Conservation (phyloP, 2,888 invertebrate genomes). For the Aproaerema taeniolella region DNA sequence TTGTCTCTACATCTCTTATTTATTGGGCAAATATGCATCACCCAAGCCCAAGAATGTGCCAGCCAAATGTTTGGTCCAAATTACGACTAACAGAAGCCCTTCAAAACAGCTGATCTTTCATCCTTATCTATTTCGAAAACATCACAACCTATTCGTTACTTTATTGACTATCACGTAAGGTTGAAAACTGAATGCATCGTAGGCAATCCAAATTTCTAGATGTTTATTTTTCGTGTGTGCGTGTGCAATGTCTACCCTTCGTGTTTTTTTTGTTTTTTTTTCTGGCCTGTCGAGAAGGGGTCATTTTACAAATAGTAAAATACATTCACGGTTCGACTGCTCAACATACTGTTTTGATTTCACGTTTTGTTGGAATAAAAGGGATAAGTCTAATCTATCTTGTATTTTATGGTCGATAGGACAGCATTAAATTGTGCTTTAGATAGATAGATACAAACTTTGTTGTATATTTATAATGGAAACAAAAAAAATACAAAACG, state of each 20-base stretch:
- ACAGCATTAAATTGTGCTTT: too few relatives aligned
- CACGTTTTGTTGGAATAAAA: slow-evolving; percentile 20
- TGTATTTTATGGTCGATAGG: slow-evolving; percentile 24
- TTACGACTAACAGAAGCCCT: slow-evolving; percentile 33
- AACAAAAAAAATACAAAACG: too few relatives aligned
- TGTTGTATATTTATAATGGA: too few relatives aligned
- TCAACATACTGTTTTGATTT: slow-evolving; percentile 33
- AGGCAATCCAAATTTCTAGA: slow-evolving; percentile 38
- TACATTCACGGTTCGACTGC: slow-evolving; percentile 22
- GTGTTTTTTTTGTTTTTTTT: slow-evolving; percentile 24
- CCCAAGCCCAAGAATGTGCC: too few relatives aligned
- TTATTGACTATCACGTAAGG: slow-evolving; percentile 11
- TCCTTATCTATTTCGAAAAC: slow-evolving; percentile 24
- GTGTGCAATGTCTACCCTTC: slow-evolving; percentile 13
- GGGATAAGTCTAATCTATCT: slow-evolving; percentile 27
- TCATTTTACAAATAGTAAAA: slow-evolving; percentile 40
- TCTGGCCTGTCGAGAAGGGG: slow-evolving; percentile 32
- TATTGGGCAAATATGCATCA: slow-evolving; percentile 3
- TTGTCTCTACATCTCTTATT: too few relatives aligned
- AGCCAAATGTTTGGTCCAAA: slow-evolving; percentile 29
- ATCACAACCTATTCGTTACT: slow-evolving; percentile 8
- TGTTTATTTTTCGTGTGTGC: slow-evolving; percentile 36
- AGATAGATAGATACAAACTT: too few relatives aligned
- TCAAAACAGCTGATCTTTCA: slow-evolving; percentile 44
- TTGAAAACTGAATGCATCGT: slow-evolving; percentile 18